phyloP scores from a whole-genome alignment of 2,888 invertebrate genomes.

The Lathronympha strigana region DNA sequence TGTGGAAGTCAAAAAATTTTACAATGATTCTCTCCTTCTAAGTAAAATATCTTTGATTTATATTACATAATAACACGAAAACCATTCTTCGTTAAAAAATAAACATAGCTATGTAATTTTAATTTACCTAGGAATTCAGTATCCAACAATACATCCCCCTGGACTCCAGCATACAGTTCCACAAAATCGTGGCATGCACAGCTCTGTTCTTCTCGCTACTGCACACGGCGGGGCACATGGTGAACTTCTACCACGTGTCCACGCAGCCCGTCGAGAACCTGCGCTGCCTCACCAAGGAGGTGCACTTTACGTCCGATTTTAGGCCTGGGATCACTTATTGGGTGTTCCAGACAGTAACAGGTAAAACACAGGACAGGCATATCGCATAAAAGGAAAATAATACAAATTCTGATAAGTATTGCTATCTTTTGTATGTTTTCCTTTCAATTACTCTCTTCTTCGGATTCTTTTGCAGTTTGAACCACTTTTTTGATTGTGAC shows the following conservation, averaged over 20 bases:
- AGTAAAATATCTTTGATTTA: background rate
- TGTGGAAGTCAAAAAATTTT: too few species aligned
- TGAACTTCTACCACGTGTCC: slow-evolving; percentile 98
- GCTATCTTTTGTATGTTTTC: too few species aligned
- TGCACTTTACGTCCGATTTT: slow-evolving; percentile 97
- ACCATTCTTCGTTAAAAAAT: background rate
- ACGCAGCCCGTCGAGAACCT: slow-evolving; percentile 97
- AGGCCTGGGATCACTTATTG: slow-evolving; percentile 97
- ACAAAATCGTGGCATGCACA: slow-evolving; percentile 98
- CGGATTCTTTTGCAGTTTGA: too few species aligned
- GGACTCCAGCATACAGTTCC: slow-evolving; percentile 98
- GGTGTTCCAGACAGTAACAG: slow-evolving; percentile 97
- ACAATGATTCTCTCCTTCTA: too few species aligned
- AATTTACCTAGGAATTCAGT: slow-evolving; percentile 87
- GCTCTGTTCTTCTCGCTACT: slow-evolving; percentile 96
- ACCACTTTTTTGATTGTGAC: too few species aligned
- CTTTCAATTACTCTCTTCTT: too few species aligned
- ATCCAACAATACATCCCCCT: slow-evolving; percentile 97
- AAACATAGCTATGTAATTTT: too few species aligned
- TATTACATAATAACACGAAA: too few species aligned
- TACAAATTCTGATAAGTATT: too few species aligned
- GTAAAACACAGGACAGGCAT: slow-evolving; percentile 66
- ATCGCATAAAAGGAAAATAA: background rate
- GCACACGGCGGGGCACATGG: slow-evolving; percentile 97
- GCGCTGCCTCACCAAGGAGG: slow-evolving; percentile 95